Evolutionary conservation across 2,888 invertebrate genomes (phyloP).

Genomic region (Agrotis clavis): DNA sequence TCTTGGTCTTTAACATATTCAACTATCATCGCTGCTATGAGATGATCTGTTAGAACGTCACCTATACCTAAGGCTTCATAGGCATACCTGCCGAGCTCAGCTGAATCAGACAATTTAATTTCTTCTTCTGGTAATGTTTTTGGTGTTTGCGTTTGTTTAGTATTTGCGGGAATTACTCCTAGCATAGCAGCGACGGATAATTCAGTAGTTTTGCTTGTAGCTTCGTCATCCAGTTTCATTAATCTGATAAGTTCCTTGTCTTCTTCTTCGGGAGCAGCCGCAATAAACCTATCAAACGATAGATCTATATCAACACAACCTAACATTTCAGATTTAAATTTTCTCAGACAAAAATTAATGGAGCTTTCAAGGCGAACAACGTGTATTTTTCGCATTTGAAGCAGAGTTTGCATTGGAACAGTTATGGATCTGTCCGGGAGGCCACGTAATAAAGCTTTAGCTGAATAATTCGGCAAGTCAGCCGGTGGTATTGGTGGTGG

Average conservation of each 20-base stretch:
- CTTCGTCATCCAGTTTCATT: conserved; percentile 81
- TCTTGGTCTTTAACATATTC: conserved; percentile 91
- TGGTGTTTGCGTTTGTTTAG: conserved; percentile 92
- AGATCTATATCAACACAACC: conserved; percentile 88
- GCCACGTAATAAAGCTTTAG: conserved; percentile 85
- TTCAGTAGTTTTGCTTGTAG: conserved; percentile 75
- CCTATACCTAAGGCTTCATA: conserved; percentile 90
- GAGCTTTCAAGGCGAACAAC: conserved; percentile 87
- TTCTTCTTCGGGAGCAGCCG: conserved; percentile 75
- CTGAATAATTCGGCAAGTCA: conserved; percentile 79
- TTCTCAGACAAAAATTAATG: conserved; percentile 91
- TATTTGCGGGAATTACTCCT: conserved; percentile 76
- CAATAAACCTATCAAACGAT: conserved; percentile 81
- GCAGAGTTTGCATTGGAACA: conserved; percentile 82
- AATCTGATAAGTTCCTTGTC: conserved; percentile 81
- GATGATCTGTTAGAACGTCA: conserved; percentile 88
- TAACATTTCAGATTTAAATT: conserved; percentile 89
- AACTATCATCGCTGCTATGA: conserved; percentile 91
- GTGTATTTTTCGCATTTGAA: conserved; percentile 82
- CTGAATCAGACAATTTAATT: conserved; percentile 86
- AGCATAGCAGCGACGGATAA: conserved; percentile 69
- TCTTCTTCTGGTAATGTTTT: conserved; percentile 91
- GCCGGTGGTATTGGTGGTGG: conserved; percentile 79
- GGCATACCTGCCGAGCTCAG: conserved; percentile 90
- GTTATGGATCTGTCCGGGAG: conserved; percentile 83